A percentile compares a stretch with the other conserved stretches of the same genome.
Conservation (phyloP, 2,797 vertebrate genomes). For the Micromesistius poutassou region DNA sequence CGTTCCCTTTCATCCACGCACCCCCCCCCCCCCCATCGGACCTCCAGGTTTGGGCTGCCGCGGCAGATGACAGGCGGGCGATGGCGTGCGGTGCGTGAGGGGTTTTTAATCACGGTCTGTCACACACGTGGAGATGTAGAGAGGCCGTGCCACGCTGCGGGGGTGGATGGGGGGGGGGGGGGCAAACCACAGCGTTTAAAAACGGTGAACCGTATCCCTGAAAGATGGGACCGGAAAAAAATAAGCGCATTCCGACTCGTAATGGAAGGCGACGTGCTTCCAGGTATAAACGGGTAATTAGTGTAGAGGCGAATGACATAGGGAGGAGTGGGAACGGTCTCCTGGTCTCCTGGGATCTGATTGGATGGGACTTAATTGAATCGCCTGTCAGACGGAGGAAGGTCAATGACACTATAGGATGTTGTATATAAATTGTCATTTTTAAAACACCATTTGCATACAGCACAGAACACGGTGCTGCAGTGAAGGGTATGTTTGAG, state of each 20-base stretch:
- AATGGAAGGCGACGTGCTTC: not conserved
- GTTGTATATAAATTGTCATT: not conserved
- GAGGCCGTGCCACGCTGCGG: not conserved
- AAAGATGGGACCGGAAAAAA: not conserved
- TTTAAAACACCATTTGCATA: not conserved
- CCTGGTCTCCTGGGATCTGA: not conserved
- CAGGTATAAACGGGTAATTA: not conserved
- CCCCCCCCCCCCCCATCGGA: too few species aligned
- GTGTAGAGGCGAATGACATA: not conserved
- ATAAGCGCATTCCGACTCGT: not conserved
- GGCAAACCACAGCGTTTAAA: not conserved
- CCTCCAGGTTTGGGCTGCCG: too few species aligned
- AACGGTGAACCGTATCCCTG: not conserved
- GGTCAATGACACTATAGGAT: not conserved
- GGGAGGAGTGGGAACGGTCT: not conserved
- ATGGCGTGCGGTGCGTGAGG: too few species aligned
- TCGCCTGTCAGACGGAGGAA: not conserved
- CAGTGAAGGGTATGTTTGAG: not conserved
- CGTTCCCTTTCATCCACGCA: too few species aligned
- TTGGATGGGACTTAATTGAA: not conserved
- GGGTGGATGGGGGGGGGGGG: too few species aligned
- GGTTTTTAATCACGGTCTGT: too few species aligned
- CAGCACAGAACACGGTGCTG: not conserved
- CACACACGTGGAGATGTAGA: too few species aligned
- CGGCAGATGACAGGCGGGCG: too few species aligned